Conservation (phyloP, 2,113 vertebrate species). For the Tyto alba region DNA sequence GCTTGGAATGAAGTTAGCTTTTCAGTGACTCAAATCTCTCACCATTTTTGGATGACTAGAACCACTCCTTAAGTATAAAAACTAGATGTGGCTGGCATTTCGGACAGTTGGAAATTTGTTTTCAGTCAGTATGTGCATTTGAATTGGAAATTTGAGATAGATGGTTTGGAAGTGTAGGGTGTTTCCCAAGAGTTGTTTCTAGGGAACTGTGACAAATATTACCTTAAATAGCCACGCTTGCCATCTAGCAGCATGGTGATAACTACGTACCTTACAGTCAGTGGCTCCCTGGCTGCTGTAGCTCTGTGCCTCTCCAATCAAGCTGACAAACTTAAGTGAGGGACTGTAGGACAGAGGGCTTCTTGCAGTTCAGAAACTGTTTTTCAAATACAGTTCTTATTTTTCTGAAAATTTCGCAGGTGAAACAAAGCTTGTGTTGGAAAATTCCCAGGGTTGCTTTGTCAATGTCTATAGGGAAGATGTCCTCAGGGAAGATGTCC, state of each 20-base stretch:
- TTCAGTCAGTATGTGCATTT: background rate
- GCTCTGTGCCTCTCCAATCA: accelerated
- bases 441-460: too few species aligned
- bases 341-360: accelerated
- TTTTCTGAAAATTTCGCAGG: background rate
- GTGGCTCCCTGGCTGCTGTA: background rate
- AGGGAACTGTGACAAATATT: background rate
- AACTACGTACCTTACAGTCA: accelerated
- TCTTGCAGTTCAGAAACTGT: accelerated
- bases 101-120: background rate
- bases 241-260: accelerated
- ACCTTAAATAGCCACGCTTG: accelerated
- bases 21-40: background rate
- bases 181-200: background rate
- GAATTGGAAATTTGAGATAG: background rate
- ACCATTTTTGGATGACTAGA: background rate
- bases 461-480: accelerated
- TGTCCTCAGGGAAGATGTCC: too few species aligned
- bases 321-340: accelerated
- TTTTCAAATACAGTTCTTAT: background rate
- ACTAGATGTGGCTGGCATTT: background rate
- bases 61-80: background rate
- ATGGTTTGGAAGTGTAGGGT: background rate
- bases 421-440: accelerated
- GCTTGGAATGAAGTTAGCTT: too few species aligned